phyloP scores from a whole-genome alignment of 2,797 vertebrate species.

The Odontamblyopus lacepedii region DNA sequence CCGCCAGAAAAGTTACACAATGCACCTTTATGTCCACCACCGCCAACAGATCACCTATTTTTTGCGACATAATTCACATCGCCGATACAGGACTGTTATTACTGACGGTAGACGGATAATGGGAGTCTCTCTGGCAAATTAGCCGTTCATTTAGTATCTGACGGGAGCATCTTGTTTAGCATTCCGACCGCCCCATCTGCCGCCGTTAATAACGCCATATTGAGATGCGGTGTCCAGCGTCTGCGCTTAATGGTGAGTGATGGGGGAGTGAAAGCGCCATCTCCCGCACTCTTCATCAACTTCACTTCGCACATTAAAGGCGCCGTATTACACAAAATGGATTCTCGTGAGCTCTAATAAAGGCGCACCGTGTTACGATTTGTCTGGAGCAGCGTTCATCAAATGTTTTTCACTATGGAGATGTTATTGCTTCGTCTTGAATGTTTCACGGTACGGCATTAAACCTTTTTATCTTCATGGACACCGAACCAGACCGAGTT shows the following conservation, averaged over 20 bases:
- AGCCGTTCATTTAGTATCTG: constrained; percentile 19
- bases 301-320: constrained; percentile 63
- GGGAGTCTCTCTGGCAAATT: constrained; percentile 4
- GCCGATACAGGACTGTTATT: neutral
- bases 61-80: neutral
- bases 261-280: constrained; percentile 48
- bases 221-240: constrained; percentile 59
- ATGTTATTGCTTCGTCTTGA: too few species aligned
- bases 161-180: constrained; percentile 31
- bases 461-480: too few species aligned
- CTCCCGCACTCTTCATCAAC: constrained; percentile 63
- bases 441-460: too few species aligned
- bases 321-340: too few species aligned
- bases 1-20: too few species aligned
- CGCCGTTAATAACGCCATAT: constrained; percentile 52
- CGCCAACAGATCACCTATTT: too few species aligned
- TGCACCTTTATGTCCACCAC: too few species aligned
- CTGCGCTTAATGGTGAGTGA: constrained; percentile 68
- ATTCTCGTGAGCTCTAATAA: too few species aligned
- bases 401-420: too few species aligned
- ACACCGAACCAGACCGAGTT: too few species aligned
- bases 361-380: too few species aligned
- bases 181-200: constrained; percentile 36
- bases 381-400: too few species aligned
- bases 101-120: neutral